Conservation (phyloP, 2,888 invertebrate species). For the Tillus elongatus region DNA sequence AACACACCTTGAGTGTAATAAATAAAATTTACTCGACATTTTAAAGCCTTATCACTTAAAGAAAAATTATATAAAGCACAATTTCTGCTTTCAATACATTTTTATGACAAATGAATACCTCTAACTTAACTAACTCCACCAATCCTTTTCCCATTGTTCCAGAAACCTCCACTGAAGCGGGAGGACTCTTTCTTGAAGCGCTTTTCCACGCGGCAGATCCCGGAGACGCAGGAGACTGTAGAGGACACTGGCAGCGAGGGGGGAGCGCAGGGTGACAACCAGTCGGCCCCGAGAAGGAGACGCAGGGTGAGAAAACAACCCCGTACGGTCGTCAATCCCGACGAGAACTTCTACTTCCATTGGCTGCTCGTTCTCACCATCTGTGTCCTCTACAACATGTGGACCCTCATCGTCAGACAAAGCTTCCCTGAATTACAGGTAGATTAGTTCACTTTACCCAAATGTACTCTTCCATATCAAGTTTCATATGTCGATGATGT, state of each 20-base stretch:
- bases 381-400: conserved; percentile 88
- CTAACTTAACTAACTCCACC: too few relatives aligned
- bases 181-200: conserved; percentile 90
- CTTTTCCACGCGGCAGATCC: conserved; percentile 87
- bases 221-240: conserved; percentile 74
- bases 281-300: conserved; percentile 45
- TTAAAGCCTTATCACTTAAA: too few relatives aligned
- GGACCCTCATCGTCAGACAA: conserved; percentile 91
- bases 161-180: conserved; percentile 77
- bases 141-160: too few relatives aligned
- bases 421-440: conserved; percentile 84
- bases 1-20: too few relatives aligned
- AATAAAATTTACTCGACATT: too few relatives aligned
- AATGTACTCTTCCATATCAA: too few relatives aligned
- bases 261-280: conserved; percentile 42
- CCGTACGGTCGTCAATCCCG: conserved; percentile 82
- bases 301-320: conserved; percentile 64
- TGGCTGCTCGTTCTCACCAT: conserved; percentile 85
- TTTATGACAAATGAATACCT: too few relatives aligned
- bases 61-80: too few relatives aligned
- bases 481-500: too few relatives aligned
- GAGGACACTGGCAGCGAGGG: conserved; percentile 53
- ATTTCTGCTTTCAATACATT: too few relatives aligned
- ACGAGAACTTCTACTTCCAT: conserved; percentile 92
- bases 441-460: conserved; percentile 23